Conservation (phyloP, 2,797 vertebrate species). For the Anomalospiza imberbis region DNA sequence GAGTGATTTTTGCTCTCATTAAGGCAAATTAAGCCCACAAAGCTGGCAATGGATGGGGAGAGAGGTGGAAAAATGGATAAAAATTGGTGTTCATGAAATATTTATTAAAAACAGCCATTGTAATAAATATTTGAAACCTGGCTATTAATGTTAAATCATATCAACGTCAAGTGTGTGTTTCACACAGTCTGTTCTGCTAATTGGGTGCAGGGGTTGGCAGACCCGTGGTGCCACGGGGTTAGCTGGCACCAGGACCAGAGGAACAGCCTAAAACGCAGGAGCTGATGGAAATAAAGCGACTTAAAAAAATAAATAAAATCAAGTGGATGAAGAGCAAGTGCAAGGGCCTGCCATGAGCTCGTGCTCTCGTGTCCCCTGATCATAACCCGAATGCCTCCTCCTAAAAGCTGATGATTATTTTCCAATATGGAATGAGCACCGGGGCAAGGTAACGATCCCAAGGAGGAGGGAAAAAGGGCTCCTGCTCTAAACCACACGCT, state of each 20-base stretch:
- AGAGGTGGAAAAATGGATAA: neutral
- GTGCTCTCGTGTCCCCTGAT: fast-evolving
- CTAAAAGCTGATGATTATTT: constrained; percentile 53
- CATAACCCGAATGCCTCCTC: fast-evolving
- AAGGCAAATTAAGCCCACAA: constrained; percentile 76
- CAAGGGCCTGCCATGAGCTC: neutral
- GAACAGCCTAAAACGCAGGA: neutral
- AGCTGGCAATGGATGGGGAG: constrained; percentile 52
- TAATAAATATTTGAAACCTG: constrained; percentile 79
- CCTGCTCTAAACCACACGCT: neutral
- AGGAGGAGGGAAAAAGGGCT: constrained; percentile 30
- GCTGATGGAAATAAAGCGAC: neutral
- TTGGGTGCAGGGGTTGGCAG: constrained; percentile 54
- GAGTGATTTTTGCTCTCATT: constrained; percentile 72
- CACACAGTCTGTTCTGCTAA: constrained; percentile 57
- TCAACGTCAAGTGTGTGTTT: constrained; percentile 44
- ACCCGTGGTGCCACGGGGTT: neutral
- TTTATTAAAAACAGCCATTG: constrained; percentile 79
- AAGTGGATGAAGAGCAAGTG: neutral
- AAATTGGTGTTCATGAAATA: constrained; percentile 70
- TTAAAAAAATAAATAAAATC: neutral
- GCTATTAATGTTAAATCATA: constrained; percentile 73
- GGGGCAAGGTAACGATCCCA: constrained; percentile 29
- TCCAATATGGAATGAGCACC: neutral
- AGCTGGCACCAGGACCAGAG: neutral